phyloP scores from a whole-genome alignment of 2,888 invertebrate genomes.

The Ochropleura leucogaster region DNA sequence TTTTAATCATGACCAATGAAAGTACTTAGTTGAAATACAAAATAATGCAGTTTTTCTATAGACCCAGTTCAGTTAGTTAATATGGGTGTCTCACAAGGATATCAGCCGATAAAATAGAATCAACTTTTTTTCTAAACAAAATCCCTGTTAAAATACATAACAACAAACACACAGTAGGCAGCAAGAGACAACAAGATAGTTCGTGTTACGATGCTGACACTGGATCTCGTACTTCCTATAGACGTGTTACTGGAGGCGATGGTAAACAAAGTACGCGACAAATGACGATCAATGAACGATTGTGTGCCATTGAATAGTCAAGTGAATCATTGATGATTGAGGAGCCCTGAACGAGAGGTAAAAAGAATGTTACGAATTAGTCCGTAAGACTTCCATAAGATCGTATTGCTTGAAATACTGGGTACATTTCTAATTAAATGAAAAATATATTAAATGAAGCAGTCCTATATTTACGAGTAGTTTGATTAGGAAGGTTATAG shows the following conservation, averaged over 20 bases:
- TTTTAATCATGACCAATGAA: constrained; percentile 8
- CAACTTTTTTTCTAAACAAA: too few species aligned
- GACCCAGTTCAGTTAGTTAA: background rate
- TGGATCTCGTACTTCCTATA: constrained; percentile 55
- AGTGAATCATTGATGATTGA: background rate
- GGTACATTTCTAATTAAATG: background rate
- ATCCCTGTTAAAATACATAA: constrained; percentile 5
- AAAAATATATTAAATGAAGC: background rate
- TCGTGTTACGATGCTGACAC: constrained; percentile 42
- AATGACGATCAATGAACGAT: constrained; percentile 5
- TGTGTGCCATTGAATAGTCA: constrained; percentile 5
- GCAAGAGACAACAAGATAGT: constrained; percentile 13
- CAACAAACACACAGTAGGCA: constrained; percentile 3
- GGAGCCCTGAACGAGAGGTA: background rate
- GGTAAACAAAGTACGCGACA: constrained; percentile 43
- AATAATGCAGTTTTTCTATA: background rate
- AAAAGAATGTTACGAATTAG: background rate
- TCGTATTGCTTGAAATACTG: background rate
- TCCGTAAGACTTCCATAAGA: background rate
- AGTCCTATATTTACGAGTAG: background rate
- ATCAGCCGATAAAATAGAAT: background rate
- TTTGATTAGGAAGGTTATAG: background rate
- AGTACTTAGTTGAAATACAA: background rate
- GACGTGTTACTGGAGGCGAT: constrained; percentile 31
- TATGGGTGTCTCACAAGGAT: background rate